These are phyloP conservation scores for Anser cygnoides DNA, from an alignment of 2,113 vertebrate species.

Conservation along the genomic window DNA sequence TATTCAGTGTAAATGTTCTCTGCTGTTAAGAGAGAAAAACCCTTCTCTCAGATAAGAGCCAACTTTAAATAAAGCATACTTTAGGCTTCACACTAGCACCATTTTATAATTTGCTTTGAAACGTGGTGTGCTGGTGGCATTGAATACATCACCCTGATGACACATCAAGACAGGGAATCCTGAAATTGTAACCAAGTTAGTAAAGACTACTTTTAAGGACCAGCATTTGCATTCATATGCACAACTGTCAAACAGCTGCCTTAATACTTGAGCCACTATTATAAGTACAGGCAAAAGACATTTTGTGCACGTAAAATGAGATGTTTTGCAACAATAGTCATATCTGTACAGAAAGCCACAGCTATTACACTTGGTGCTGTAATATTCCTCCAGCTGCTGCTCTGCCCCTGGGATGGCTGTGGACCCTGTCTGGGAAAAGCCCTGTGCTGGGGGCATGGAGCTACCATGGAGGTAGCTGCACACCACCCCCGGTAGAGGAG, in stretches of 20 bases:
- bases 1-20: not conserved
- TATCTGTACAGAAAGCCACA: not conserved
- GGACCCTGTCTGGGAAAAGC: rapidly evolving
- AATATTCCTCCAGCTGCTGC: not conserved
- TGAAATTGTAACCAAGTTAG: not conserved
- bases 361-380: not conserved
- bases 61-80: not conserved
- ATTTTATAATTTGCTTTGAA: not conserved
- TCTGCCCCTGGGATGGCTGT: rapidly evolving
- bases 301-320: not conserved
- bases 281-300: not conserved
- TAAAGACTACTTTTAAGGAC: not conserved
- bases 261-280: not conserved
- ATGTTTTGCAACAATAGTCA: not conserved
- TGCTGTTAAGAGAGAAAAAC: not conserved
- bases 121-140: not conserved
- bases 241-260: not conserved
- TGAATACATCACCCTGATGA: not conserved
- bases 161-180: not conserved
- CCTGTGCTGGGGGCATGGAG: not conserved
- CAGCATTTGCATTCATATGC: not conserved
- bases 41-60: not conserved
- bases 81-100: not conserved
- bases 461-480: too few species aligned
- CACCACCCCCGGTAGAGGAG: not conserved